These are phyloP conservation scores for Rambutsinella grinnellia DNA, from an alignment of 2,888 invertebrate genomes.

Conservation along the genomic window DNA sequence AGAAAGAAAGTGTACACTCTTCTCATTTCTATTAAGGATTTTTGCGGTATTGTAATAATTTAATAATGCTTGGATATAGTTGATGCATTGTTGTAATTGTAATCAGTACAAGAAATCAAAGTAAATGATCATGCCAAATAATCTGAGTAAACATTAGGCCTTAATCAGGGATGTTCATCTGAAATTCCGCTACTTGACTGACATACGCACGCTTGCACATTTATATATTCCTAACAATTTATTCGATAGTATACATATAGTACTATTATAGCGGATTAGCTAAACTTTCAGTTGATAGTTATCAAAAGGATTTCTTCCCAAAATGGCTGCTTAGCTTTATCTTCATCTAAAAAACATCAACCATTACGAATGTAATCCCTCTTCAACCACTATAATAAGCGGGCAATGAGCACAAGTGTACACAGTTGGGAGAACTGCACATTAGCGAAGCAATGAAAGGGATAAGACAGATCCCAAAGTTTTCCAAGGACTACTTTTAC, in stretches of 20 bases:
- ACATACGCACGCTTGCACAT: not conserved
- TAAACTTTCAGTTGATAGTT: not conserved
- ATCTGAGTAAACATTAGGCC: not conserved
- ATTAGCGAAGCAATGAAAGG: not conserved
- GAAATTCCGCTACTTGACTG: not conserved
- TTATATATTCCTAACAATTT: not conserved
- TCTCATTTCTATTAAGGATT: too few species aligned
- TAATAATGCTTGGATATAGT: too few species aligned
- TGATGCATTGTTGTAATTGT: too few species aligned
- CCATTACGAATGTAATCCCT: too few species aligned
- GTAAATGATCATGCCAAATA: not conserved
- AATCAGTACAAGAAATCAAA: not conserved
- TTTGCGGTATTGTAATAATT: too few species aligned
- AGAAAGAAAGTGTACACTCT: not conserved
- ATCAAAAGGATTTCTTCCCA: not conserved
- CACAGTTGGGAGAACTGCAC: not conserved
- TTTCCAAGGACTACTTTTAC: not conserved
- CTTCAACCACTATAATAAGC: not conserved
- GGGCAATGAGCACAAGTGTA: not conserved
- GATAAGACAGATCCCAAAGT: not conserved
- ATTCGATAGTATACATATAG: too few species aligned
- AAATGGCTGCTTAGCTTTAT: not conserved
- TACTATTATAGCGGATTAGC: not conserved
- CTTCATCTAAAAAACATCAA: too few species aligned
- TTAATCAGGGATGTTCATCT: constrained; percentile 22